Percentiles rank a stretch among this genome's conserved stretches.
phyloP scores from a whole-genome alignment of 2,113 vertebrate species.

The Hypanus sabinus region DNA sequence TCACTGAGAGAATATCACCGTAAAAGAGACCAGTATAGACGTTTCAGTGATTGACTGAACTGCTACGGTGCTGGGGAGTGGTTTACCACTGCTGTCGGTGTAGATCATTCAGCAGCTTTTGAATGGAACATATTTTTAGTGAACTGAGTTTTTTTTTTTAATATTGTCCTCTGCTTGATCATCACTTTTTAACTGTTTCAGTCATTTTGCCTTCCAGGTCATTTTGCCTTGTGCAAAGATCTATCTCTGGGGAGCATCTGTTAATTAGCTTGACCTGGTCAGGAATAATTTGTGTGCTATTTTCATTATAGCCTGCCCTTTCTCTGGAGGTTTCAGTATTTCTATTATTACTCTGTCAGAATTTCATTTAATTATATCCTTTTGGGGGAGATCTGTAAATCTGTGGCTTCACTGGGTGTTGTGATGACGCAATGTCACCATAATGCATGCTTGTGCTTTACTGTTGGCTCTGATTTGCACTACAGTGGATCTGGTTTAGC shows the following conservation, averaged over 20 bases:
- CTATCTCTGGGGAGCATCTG: not conserved
- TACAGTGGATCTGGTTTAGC: not conserved
- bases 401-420: not conserved
- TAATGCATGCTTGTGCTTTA: not conserved
- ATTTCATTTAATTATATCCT: not conserved
- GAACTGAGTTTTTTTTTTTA: not conserved
- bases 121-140: not conserved
- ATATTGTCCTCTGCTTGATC: not conserved
- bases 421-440: not conserved
- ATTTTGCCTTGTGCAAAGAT: not conserved
- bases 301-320: not conserved
- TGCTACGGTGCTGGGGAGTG: not conserved
- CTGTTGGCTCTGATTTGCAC: not conserved
- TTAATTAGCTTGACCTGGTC: conserved; percentile 26
- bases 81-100: not conserved
- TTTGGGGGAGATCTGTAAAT: not conserved
- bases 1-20: not conserved
- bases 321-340: not conserved
- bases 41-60: not conserved
- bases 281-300: not conserved
- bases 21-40: not conserved
- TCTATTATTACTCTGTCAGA: not conserved
- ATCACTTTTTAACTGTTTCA: not conserved
- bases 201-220: not conserved
- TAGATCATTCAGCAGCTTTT: not conserved